Conservation (phyloP, 2,113 vertebrate genomes). For the Daboia siamensis region DNA sequence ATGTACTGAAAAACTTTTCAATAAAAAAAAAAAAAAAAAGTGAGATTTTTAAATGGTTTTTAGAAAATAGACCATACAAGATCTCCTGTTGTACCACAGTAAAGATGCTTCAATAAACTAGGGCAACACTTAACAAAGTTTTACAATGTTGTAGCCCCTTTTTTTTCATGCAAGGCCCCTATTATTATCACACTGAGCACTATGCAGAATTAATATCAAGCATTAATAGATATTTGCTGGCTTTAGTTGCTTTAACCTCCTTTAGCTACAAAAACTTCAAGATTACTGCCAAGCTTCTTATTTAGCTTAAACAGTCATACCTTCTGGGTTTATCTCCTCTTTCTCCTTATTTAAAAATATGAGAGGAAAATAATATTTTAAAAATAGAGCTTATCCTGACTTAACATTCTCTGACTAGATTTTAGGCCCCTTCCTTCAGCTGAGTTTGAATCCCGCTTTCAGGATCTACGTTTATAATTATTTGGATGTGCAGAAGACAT, state of each 20-base stretch:
- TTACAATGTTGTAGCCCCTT: constrained; percentile 47
- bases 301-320: constrained; percentile 8
- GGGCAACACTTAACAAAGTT: constrained; percentile 48
- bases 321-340: not conserved
- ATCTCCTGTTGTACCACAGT: constrained; percentile 38
- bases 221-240: constrained; percentile 32
- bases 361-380: constrained; percentile 41
- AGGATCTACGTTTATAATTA: constrained; percentile 41
- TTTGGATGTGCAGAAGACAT: not conserved
- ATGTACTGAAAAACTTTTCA: too few species aligned
- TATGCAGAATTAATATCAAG: not conserved
- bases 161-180: constrained; percentile 55
- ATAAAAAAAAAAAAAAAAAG: too few species aligned
- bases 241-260: constrained; percentile 41
- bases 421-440: constrained; percentile 55
- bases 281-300: constrained; percentile 25
- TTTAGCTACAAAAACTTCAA: constrained; percentile 37
- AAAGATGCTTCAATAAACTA: constrained; percentile 51
- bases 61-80: constrained; percentile 53
- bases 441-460: constrained; percentile 50
- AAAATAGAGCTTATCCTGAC: constrained; percentile 47
- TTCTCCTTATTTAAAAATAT: constrained; percentile 9
- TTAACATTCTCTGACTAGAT: constrained; percentile 56
- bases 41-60: constrained; percentile 52
- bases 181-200: constrained; percentile 43